Conservation (phyloP, 1,140 invertebrate species). For the Stenopsyche tienmushanensis region DNA sequence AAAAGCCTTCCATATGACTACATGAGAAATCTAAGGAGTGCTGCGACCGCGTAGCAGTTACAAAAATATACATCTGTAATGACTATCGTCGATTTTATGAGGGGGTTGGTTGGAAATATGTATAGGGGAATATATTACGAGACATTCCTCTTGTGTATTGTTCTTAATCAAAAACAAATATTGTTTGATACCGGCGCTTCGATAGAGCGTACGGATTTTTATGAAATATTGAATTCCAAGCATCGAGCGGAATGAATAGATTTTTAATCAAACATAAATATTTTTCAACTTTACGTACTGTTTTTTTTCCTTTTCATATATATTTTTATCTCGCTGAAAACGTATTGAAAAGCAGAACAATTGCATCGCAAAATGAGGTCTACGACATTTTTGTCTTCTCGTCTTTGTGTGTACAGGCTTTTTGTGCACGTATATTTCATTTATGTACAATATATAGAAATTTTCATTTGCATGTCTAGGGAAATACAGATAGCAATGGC, state of each 20-base stretch:
- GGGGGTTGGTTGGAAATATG: too few species aligned
- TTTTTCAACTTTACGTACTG: background rate
- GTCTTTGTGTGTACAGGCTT: background rate
- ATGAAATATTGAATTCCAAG: background rate
- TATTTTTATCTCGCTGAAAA: background rate
- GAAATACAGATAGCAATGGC: conserved; percentile 24
- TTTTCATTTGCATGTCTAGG: conserved; percentile 24
- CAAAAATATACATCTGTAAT: background rate
- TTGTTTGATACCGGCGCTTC: too few species aligned
- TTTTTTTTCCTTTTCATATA: background rate
- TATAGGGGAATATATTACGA: too few species aligned
- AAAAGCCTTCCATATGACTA: conserved; percentile 23
- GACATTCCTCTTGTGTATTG: too few species aligned
- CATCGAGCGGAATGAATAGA: background rate
- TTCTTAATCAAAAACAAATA: too few species aligned
- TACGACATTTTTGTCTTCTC: background rate
- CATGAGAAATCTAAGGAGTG: conserved; percentile 2
- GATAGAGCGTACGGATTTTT: too few species aligned
- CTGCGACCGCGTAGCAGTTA: background rate
- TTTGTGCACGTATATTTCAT: background rate
- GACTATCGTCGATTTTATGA: background rate
- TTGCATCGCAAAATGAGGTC: background rate
- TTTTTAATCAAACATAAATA: background rate
- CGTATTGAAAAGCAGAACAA: background rate
- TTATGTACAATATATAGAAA: too few species aligned